These are phyloP conservation scores for Asarcornis scutulata DNA, from an alignment of 2,113 vertebrate species.

Conservation along the genomic window DNA sequence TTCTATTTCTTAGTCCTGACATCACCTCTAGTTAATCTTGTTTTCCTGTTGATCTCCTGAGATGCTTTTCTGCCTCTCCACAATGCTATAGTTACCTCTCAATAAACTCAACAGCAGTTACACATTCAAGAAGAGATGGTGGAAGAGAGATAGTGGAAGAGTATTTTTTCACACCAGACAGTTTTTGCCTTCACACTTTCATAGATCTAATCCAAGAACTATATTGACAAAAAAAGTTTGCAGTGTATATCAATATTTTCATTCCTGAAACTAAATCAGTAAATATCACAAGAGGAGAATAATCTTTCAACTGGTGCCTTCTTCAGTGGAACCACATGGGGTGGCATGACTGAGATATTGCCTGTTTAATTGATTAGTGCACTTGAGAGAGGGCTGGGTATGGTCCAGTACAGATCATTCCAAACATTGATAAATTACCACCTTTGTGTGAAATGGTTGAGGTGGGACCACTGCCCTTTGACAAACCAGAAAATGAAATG, in stretches of 20 bases:
- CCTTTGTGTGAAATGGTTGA: constrained; percentile 88
- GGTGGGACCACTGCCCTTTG: constrained; percentile 87
- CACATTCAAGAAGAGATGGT: background rate
- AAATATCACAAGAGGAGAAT: constrained; percentile 58
- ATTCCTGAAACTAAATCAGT: constrained; percentile 35
- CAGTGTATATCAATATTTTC: constrained; percentile 60
- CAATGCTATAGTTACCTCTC: background rate
- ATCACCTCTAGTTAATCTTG: background rate
- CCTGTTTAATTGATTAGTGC: constrained; percentile 76
- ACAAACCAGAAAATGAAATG: constrained; percentile 97
- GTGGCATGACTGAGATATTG: constrained; percentile 49
- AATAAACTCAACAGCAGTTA: background rate
- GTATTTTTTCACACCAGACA: constrained; percentile 21
- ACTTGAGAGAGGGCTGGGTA: constrained; percentile 72
- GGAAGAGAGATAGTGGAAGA: background rate
- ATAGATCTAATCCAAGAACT: background rate
- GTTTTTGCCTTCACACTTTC: background rate
- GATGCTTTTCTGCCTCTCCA: background rate
- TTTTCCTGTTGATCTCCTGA: background rate
- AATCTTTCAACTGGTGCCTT: constrained; percentile 63
- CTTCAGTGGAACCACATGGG: constrained; percentile 36
- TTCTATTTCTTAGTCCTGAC: background rate
- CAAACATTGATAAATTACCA: constrained; percentile 87
- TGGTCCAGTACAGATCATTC: constrained; percentile 74
- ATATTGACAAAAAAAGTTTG: background rate